phyloP scores from a whole-genome alignment of 2,797 vertebrate species.

The Prunella strophiata region DNA sequence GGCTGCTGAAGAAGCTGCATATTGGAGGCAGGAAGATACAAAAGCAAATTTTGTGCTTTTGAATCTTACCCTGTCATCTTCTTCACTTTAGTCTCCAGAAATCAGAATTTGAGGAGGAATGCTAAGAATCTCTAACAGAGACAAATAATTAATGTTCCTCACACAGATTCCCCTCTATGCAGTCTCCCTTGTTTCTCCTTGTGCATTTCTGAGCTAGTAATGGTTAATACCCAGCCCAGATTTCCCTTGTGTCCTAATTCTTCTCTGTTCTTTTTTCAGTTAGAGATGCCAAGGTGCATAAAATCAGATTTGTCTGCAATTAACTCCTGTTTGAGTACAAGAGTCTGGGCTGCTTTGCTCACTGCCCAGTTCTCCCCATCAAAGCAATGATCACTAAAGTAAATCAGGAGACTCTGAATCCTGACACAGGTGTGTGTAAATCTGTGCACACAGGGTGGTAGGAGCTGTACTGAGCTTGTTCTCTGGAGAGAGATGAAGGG shows the following conservation, averaged over 20 bases:
- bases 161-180: neutral
- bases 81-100: neutral
- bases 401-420: neutral
- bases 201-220: neutral
- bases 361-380: neutral
- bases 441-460: fast-evolving
- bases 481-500: neutral
- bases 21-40: neutral
- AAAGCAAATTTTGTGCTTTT: neutral
- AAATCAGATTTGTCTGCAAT: neutral
- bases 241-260: neutral
- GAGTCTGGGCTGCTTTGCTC: neutral
- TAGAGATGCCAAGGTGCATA: neutral
- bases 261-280: neutral
- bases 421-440: fast-evolving
- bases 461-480: neutral
- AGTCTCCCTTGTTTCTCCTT: neutral
- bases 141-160: neutral
- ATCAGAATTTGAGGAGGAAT: neutral
- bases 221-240: neutral
- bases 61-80: neutral
- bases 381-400: neutral
- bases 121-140: neutral
- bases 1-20: neutral
- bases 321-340: neutral